These are phyloP conservation scores for Polydrusus cervinus DNA, from an alignment of 2,888 invertebrate genomes.

Conservation along the genomic window DNA sequence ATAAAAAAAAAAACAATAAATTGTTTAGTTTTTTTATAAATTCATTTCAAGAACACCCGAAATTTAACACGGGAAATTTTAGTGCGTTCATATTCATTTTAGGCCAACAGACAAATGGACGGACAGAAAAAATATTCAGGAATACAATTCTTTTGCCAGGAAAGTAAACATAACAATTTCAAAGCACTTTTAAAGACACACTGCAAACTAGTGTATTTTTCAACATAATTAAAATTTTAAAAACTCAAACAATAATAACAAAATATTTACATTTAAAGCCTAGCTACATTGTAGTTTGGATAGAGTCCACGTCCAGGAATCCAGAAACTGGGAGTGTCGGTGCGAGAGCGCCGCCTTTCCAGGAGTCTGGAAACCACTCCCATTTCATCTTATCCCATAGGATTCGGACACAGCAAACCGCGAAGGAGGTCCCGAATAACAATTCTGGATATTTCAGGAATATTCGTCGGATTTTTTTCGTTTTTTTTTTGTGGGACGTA, in stretches of 20 bases:
- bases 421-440: conserved; percentile 48
- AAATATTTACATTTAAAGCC: conserved; percentile 45
- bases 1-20: too few relatives aligned
- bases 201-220: too few relatives aligned
- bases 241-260: conserved; percentile 32
- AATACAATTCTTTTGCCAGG: too few relatives aligned
- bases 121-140: too few relatives aligned
- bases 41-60: too few relatives aligned
- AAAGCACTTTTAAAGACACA: too few relatives aligned
- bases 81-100: too few relatives aligned
- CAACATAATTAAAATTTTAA: too few relatives aligned
- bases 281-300: conserved; percentile 35
- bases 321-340: conserved; percentile 46
- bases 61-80: too few relatives aligned
- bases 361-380: conserved; percentile 54
- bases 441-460: conserved; percentile 26
- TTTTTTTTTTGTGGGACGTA: conserved; percentile 2
- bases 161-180: too few relatives aligned
- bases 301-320: conserved; percentile 6
- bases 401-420: conserved; percentile 55
- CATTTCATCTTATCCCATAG: conserved; percentile 54
- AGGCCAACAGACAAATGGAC: too few relatives aligned
- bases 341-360: conserved; percentile 51
- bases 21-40: too few relatives aligned
- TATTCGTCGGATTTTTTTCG: conserved; percentile 20